Base-by-base conservation (phyloP, 1,140 invertebrate species). In the Diorhabda carinulata region DNA sequence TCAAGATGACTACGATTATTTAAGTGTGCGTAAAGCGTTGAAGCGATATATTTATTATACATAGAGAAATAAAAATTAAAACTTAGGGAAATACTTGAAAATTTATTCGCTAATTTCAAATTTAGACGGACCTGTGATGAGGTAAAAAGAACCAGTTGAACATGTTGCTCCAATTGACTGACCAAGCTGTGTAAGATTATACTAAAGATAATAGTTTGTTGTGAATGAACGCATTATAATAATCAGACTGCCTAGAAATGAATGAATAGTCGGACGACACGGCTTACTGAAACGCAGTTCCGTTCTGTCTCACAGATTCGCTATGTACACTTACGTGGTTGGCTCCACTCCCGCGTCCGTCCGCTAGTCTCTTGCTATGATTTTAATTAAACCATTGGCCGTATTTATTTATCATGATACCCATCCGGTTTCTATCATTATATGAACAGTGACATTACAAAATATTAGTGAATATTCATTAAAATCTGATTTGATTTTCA, bases 231-330 rank as follows among this genome's bases (percentile, higher is more conserved):
- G 70, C 59, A 68, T 68, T 68, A 68, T 72, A 57, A 66, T 66
- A 69, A 72, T 66, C 47, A 52, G 70, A 69, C 70, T 72, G 67
- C 63, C 67, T 72, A 72, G 67, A 62, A 72, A 69, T 72, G 70
- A 69, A 72, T 68, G 66, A 70, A 66, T 68, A 65, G 66, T 58
- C 67, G 70, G 67, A 61, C 70, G 70, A 72, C 67, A 72, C 70
- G 70, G 70, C 66, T 63, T 59, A 72, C 63, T 72, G 70, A 61
- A 67, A 72, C 70, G 70, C 63, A 72, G 70, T 72, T 72, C 70
- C 70, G 70, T 72, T 69, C 62, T 57, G 67, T 72, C 70, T 71
- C 40, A 65, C 57, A 60, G 5, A 41, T 41, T 52, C 47, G n/a
- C 47, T 52, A 52, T n/a, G 47, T 8, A 52, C 47, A n/a, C 47